These are phyloP conservation scores for Arion vulgaris DNA, from an alignment of 1,140 invertebrate genomes.

Conservation along the genomic window DNA sequence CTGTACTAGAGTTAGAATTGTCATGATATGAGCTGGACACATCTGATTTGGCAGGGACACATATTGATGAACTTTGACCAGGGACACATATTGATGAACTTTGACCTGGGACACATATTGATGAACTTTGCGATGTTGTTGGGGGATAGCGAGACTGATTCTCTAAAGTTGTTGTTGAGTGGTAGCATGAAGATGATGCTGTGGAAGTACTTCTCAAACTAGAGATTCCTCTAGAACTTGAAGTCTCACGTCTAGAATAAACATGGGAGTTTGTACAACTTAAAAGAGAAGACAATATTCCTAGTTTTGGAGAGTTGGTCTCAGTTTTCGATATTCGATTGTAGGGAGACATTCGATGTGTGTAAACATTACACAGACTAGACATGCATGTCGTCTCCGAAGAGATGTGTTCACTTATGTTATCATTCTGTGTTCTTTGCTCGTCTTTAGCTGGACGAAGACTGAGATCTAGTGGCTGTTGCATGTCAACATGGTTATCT, in stretches of 20 bases:
- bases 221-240: not conserved
- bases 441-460: not conserved
- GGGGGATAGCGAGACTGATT: not conserved
- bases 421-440: not conserved
- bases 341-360: not conserved
- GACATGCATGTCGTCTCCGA: not conserved
- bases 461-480: not conserved
- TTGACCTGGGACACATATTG: not conserved
- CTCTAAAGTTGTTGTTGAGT: not conserved
- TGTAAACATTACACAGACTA: not conserved
- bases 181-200: not conserved
- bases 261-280: not conserved
- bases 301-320: not conserved
- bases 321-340: not conserved
- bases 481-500: too few species aligned
- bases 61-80: not conserved
- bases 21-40: not conserved
- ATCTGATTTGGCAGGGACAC: not conserved
- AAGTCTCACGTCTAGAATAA: not conserved
- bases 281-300: not conserved
- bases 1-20: not conserved
- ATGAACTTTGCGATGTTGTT: not conserved
- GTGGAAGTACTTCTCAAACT: not conserved
- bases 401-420: not conserved
- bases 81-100: not conserved